phyloP scores from a whole-genome alignment of 2,888 invertebrate genomes.

The Xestia xanthographa region DNA sequence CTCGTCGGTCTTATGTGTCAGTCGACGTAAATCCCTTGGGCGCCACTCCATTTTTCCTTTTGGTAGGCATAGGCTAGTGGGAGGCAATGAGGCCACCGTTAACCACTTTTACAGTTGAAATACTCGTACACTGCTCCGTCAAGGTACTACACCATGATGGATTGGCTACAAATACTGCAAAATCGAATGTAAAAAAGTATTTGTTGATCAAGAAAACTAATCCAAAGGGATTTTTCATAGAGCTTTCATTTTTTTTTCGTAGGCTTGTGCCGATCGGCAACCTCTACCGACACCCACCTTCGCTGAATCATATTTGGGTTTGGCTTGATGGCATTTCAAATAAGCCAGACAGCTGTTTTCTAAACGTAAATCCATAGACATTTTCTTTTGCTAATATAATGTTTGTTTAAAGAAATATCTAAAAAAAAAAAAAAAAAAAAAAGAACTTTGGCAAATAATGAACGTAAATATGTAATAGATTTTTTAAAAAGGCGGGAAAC shows the following conservation, averaged over 20 bases:
- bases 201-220: background rate
- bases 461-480: too few relatives aligned
- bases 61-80: background rate
- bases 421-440: too few relatives aligned
- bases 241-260: background rate
- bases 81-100: background rate
- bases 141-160: background rate
- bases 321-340: background rate
- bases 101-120: conserved; percentile 8
- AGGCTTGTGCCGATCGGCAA: background rate
- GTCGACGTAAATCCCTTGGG: background rate
- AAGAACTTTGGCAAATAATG: too few relatives aligned
- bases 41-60: conserved; percentile 1
- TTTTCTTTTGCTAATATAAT: too few relatives aligned
- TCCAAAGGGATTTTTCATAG: background rate
- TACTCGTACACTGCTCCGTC: background rate
- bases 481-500: too few relatives aligned
- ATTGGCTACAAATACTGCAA: too few relatives aligned
- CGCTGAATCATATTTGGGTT: background rate
- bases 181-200: too few relatives aligned
- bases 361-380: background rate
- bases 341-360: background rate
- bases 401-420: too few relatives aligned
- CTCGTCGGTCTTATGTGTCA: background rate
- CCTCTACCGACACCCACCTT: background rate